Percentiles rank a stretch among this genome's conserved stretches.
Conservation (phyloP, 2,113 vertebrate species). For the Gadus chalcogrammus region DNA sequence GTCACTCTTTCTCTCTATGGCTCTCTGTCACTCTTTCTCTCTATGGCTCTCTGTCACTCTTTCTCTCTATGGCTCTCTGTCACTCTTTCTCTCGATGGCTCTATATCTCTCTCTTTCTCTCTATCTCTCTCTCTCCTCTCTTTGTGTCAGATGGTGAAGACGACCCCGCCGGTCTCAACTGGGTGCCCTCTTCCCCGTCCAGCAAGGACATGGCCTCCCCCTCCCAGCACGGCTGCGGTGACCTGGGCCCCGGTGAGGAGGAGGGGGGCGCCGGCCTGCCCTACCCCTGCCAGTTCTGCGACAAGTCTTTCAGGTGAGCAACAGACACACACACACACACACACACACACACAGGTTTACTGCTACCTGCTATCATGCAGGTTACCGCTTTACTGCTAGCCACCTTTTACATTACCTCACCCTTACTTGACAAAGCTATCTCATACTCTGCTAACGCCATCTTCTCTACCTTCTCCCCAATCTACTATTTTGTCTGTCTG, state of each 20-base stretch:
- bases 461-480: not conserved
- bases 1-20: not conserved
- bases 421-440: too few species aligned
- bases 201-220: slow-evolving; percentile 99
- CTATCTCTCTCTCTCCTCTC: slow-evolving; percentile 35
- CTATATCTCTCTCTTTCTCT: not conserved
- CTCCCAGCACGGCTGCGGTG: slow-evolving; percentile 95
- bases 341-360: too few species aligned
- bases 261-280: slow-evolving; percentile 96
- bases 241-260: slow-evolving; percentile 94
- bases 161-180: slow-evolving; percentile 92
- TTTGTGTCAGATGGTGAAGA: slow-evolving; percentile 91
- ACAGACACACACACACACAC: too few species aligned
- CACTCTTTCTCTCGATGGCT: not conserved
- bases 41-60: not conserved
- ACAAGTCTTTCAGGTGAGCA: slow-evolving; percentile 93
- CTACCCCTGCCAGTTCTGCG: slow-evolving; percentile 99
- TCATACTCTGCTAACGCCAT: too few species aligned
- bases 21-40: not conserved
- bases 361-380: too few species aligned
- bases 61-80: too few species aligned
- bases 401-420: too few species aligned
- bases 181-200: slow-evolving; percentile 99
- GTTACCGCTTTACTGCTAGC: too few species aligned
- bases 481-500: not conserved